Evolutionary conservation across 2,797 vertebrate species (phyloP).

Genomic region (Enteromius unitaeniatus): DNA sequence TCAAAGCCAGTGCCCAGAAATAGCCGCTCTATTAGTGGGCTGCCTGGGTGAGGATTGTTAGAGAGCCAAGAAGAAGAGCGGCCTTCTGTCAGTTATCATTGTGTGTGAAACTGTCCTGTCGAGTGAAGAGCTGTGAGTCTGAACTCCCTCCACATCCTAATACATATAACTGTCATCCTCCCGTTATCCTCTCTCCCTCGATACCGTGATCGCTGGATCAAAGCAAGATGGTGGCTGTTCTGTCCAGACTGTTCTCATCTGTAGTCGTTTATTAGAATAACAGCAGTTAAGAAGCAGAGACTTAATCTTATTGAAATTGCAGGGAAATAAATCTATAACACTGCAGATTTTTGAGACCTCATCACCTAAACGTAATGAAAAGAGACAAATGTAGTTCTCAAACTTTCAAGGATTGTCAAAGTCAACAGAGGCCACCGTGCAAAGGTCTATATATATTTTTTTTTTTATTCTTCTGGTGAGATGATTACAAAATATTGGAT

Average conservation of each 20-base stretch:
- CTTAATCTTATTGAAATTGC: not conserved
- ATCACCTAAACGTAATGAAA: not conserved
- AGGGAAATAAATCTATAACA: not conserved
- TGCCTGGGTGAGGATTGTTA: constrained; percentile 20
- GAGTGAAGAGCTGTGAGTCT: not conserved
- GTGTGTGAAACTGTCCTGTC: constrained; percentile 1
- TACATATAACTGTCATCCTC: not conserved
- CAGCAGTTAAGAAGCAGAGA: not conserved
- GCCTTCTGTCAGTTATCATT: not conserved
- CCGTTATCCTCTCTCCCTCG: not conserved
- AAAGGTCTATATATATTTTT: not conserved
- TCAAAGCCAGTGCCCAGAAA: constrained; percentile 53
- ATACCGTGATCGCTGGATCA: not conserved
- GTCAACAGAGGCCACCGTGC: not conserved
- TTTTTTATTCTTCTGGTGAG: not conserved
- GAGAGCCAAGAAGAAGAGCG: constrained; percentile 16
- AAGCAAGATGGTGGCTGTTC: constrained; percentile 2
- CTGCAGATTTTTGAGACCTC: not conserved
- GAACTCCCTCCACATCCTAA: not conserved
- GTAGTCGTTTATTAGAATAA: constrained; percentile 10
- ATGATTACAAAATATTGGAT: too few species aligned
- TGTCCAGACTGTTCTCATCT: constrained; percentile 17
- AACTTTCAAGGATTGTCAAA: not conserved
- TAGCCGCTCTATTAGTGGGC: constrained; percentile 56
- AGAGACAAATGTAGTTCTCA: not conserved